Evolutionary conservation across 2,113 vertebrate genomes (phyloP), one percentile per base, ranked within the genome.

Genomic region (Larimichthys polyactis): DNA sequence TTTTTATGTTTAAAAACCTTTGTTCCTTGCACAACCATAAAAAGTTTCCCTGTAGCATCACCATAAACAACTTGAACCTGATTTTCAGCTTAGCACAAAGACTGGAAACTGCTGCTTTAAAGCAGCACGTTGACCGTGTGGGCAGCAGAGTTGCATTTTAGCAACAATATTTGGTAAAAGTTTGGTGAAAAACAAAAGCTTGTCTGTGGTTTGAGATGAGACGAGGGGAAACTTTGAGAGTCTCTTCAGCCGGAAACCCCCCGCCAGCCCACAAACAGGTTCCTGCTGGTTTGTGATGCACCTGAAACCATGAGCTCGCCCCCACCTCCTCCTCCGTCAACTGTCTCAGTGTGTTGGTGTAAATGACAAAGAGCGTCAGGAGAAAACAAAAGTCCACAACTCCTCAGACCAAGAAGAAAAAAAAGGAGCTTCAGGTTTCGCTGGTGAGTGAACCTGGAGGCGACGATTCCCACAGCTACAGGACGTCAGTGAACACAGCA

Each of bases 391-490:
- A 76, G 12, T 68, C 40, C 63, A 52, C 54, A 15, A 76, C 49
- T 70, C 24, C 15, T 51, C 24, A 22, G 8, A 55, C 75, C 64
- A 11, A 78, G 69, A 51, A 5, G 43, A 29, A 19, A n/a, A 3
- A 11, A 11, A 27, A 17, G 4, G 7, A 11, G 66, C 67, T 48
- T 83, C 69, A 22, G 22, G 73, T 86, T 75, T 77, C 64, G 12
- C 20, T 24, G 32, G 36, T 15, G 43, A 32, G 46, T 12, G 62
- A 17, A 85, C 4, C 75, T 58, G 75, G 57, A 73, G 85, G 85
- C 55, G 3, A 44, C 14, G 46, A 29, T 77, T 80, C 81, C 63
- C 78, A 20, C 67, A n/a, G 4, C 49, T 29, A 55, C 36, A 62
- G 46, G 49, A 44, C 7, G 15, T 17, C 81, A 2, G 27, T 54